phyloP scores from a whole-genome alignment of 2,113 vertebrate species.

The Syngnathoides biaculeatus region DNA sequence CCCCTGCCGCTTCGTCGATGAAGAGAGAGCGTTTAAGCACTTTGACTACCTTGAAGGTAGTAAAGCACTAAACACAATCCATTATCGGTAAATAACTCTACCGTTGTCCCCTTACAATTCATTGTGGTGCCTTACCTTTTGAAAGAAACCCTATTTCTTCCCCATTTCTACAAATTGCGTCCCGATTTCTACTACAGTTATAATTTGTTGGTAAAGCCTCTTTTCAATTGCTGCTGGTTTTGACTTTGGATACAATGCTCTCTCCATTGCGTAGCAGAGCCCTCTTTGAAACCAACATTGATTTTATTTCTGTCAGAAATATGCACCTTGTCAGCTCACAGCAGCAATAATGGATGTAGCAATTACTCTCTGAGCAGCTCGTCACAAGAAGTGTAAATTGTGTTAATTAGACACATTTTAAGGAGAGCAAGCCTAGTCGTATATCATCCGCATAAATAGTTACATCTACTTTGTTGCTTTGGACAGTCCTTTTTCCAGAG shows the following conservation, averaged over 20 bases:
- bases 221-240: background rate
- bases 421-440: background rate
- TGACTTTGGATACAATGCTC: constrained; percentile 6
- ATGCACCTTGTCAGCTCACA: constrained; percentile 9
- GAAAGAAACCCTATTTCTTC: background rate
- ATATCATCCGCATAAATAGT: constrained; percentile 1
- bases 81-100: background rate
- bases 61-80: no score
- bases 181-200: no score
- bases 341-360: constrained; percentile 11
- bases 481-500: background rate
- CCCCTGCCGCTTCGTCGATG: no score
- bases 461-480: background rate
- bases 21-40: no score
- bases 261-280: constrained; percentile 3
- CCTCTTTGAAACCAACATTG: constrained; percentile 10
- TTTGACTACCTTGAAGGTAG: no score
- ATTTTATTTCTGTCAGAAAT: constrained; percentile 31
- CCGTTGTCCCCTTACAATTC: background rate
- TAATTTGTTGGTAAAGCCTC: background rate
- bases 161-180: no score
- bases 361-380: background rate
- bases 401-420: constrained; percentile 22
- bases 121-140: background rate
- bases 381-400: constrained; percentile 21